These are phyloP conservation scores for Andrena trimmerana DNA, from an alignment of 2,888 invertebrate genomes.

Conservation along the genomic window DNA sequence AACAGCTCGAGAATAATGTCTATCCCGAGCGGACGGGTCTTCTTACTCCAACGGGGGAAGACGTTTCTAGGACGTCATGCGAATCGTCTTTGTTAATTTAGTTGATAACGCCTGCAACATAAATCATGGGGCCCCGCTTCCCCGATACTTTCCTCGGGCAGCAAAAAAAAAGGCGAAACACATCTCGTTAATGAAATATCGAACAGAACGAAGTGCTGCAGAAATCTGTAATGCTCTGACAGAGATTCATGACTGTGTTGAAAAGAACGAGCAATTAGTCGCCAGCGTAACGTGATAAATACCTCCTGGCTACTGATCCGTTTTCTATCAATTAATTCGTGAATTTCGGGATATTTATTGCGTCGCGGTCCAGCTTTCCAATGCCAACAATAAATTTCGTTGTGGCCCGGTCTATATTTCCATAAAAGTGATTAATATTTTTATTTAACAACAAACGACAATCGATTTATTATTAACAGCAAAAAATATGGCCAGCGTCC, in stretches of 20 bases:
- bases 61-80: background rate
- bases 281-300: slow-evolving; percentile 35
- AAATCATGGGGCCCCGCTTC: slow-evolving; percentile 15
- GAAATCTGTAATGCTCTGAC: slow-evolving; percentile 24
- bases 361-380: background rate
- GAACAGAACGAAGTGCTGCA: slow-evolving; percentile 18
- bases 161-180: slow-evolving; percentile 14
- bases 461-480: background rate
- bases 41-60: background rate
- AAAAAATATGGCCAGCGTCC: no score
- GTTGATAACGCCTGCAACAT: slow-evolving; percentile 8
- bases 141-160: slow-evolving; percentile 25
- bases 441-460: background rate
- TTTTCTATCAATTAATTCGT: slow-evolving; percentile 55
- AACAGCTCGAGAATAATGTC: background rate
- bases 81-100: slow-evolving; percentile 29
- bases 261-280: slow-evolving; percentile 47
- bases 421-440: slow-evolving; percentile 34
- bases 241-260: slow-evolving; percentile 38
- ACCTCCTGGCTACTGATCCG: slow-evolving; percentile 45
- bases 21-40: background rate
- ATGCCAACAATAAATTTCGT: slow-evolving; percentile 32
- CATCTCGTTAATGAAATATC: slow-evolving; percentile 46
- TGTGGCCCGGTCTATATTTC: slow-evolving; percentile 16
- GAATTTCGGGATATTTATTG: slow-evolving; percentile 45